Base-by-base conservation (phyloP, 2,113 vertebrate genomes). In the Hippopotamus amphibius region DNA sequence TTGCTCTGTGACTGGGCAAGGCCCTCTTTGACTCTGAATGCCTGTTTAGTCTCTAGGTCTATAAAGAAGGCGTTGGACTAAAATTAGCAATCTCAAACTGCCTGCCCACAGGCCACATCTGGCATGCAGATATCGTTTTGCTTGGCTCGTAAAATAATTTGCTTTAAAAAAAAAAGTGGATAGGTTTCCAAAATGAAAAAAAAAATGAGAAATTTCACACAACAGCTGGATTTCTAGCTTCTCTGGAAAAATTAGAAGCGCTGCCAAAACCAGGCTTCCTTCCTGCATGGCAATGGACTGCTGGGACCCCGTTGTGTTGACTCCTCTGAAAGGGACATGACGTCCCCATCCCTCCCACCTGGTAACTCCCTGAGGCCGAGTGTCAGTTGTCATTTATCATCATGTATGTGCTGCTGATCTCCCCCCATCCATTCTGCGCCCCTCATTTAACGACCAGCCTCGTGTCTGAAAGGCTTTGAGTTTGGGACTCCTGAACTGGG, bases 161-260 rank as follows among this genome's bases (percentile, higher is more conserved):
- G 28, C 43, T 88, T 61, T 74, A 41, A 88, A 55, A 43, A 88
- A 55, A 43, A 79, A 93, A 88, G 30, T 12, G 72, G 68, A 21
- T 82, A 68, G 4, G 13, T 68, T 96, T 96, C 83, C 65, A 97
- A 96, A 95, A 85, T 65, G 57, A 61, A 37, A 21, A 33, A 59
- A n/a, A 5, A 46, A 7, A 37, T 61, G 48, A 94, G 85, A 96
- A 59, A 76, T 95, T 96, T 96, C 93, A 97, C 74, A 95, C 72
- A 77, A 87, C 97, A 97, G 87, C 97, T 97, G 93, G 89, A 95
- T 97, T 93, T 95, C 22, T 17, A 97, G 86, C 89, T 92, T 97
- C 92, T 93, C 87, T 80, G 41, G 50, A 85, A 92, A 89, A 71
- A 57, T 55, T 1, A 48, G 57, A 65, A 93, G 30, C 21, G 22